phyloP scores from a whole-genome alignment of 2,888 invertebrate genomes.

The Parapristionchus giblindavisi region DNA sequence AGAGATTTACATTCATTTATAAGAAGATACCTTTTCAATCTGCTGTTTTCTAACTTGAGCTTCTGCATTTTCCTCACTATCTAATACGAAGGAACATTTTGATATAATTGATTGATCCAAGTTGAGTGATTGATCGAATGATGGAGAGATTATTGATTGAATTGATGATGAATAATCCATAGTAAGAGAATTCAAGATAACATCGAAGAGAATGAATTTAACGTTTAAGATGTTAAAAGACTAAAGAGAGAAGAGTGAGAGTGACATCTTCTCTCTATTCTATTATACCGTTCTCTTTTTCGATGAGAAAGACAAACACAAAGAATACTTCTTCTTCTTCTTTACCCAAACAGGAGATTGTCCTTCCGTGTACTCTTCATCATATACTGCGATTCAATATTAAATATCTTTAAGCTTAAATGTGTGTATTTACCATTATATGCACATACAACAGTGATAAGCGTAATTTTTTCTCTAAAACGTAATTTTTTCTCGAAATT shows the following conservation, averaged over 20 bases:
- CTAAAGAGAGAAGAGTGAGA: constrained; percentile 18
- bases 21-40: not conserved
- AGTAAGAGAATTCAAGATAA: not conserved
- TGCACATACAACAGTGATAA: no score
- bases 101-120: not conserved
- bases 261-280: constrained; percentile 14
- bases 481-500: no score
- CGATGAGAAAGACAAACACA: not conserved
- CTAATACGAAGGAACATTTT: not conserved
- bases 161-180: not conserved
- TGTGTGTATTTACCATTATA: no score
- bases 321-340: constrained; percentile 12
- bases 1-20: no score
- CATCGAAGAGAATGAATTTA: not conserved
- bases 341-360: constrained; percentile 3
- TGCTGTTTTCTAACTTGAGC: not conserved
- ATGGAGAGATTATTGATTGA: not conserved
- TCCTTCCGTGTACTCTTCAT: no score
- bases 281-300: constrained; percentile 21
- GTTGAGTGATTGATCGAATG: not conserved
- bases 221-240: no score
- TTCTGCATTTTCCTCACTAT: not conserved
- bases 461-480: no score
- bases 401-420: no score
- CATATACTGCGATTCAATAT: no score